Conservation (phyloP, 2,797 vertebrate genomes). For the Rhinatrema bivittatum region DNA sequence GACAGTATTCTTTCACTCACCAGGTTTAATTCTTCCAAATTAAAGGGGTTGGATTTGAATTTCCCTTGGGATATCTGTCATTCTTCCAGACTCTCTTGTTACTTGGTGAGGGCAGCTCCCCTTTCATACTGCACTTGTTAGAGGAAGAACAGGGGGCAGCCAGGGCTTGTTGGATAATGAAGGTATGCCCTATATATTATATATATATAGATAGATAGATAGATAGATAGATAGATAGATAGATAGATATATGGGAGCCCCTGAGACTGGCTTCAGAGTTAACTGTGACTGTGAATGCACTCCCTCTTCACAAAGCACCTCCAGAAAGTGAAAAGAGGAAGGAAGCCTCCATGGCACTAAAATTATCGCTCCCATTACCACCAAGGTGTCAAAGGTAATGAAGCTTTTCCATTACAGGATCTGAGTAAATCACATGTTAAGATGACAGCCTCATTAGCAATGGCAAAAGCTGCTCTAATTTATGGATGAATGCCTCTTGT, state of each 20-base stretch:
- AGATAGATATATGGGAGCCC: too few relatives aligned
- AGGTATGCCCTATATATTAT: too few relatives aligned
- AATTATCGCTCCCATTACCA: conserved; percentile 29
- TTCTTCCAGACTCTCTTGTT: not conserved
- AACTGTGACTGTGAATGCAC: too few relatives aligned
- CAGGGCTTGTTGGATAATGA: not conserved
- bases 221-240: too few relatives aligned
- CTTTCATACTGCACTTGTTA: not conserved
- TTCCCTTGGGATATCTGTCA: fast-evolving
- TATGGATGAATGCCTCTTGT: conserved; percentile 39
- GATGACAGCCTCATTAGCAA: conserved; percentile 40
- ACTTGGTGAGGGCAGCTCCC: not conserved
- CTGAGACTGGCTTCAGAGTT: conserved; percentile 10
- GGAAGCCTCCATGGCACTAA: conserved; percentile 12
- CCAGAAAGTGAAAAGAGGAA: conserved; percentile 24
- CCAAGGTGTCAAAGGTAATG: conserved; percentile 37
- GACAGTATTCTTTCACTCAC: too few relatives aligned
- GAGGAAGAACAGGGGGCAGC: not conserved
- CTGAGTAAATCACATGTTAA: conserved; percentile 35
- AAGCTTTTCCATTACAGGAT: conserved; percentile 44
- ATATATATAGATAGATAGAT: too few relatives aligned
- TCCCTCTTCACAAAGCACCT: too few relatives aligned
- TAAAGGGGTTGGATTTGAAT: too few relatives aligned
- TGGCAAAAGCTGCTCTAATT: conserved; percentile 39
- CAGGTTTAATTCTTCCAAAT: too few relatives aligned